Conservation (phyloP, 2,888 invertebrate genomes). For the Gasteruption jaculator region DNA sequence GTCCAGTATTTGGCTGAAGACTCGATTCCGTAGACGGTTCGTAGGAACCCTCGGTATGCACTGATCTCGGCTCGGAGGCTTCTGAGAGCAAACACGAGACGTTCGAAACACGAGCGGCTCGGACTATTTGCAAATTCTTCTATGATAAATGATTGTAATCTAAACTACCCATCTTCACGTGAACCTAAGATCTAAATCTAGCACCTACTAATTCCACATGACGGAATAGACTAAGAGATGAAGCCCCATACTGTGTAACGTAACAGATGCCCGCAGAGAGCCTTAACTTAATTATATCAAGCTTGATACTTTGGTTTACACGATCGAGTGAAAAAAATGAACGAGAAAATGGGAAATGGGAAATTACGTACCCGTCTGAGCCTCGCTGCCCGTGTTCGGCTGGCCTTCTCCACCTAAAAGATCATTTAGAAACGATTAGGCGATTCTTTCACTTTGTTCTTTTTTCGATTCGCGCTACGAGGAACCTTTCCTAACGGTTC, state of each 20-base stretch:
- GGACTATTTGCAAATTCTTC: too few species aligned
- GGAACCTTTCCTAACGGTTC: too few species aligned
- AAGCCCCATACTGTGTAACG: constrained; percentile 43
- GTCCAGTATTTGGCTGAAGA: constrained; percentile 29
- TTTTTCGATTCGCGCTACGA: too few species aligned
- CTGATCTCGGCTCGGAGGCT: constrained; percentile 37
- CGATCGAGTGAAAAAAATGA: constrained; percentile 15
- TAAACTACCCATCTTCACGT: too few species aligned
- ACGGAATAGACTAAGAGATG: constrained; percentile 33
- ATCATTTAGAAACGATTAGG: not conserved
- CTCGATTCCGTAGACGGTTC: constrained; percentile 36
- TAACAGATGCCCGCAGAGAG: constrained; percentile 41
- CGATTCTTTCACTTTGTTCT: not conserved
- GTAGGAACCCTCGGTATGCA: constrained; percentile 38
- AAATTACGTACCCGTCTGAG: constrained; percentile 39
- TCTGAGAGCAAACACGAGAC: constrained; percentile 29
- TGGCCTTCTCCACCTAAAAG: constrained; percentile 42
- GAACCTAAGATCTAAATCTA: constrained; percentile 17
- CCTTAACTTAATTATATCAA: constrained; percentile 42
- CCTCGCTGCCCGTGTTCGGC: constrained; percentile 36
- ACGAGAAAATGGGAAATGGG: constrained; percentile 19
- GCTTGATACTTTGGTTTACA: constrained; percentile 33
- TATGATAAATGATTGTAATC: too few species aligned
- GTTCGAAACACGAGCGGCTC: too few species aligned
- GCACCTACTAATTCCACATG: constrained; percentile 24